Evolutionary conservation across 2,888 invertebrate species (phyloP), one percentile per base, ranked within the genome.

Genomic region (Drosophila demipolita): DNA sequence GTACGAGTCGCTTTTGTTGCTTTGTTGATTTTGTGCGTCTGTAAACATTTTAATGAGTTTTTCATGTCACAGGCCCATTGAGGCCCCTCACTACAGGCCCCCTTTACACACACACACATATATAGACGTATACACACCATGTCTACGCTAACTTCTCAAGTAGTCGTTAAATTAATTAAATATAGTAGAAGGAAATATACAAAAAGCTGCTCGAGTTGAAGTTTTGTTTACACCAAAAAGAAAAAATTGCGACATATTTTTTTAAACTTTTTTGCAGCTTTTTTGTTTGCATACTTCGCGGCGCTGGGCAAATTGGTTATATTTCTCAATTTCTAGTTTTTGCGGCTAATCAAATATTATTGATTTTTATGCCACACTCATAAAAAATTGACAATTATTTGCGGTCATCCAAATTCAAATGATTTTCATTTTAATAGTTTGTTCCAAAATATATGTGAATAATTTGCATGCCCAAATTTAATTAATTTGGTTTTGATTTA

Each of bases 141-240:
- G 74, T 82, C 75, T 85, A 68, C 80, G 67, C 80, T 78, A 87
- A 91, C 89, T 90, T 89, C 90, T 90, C 88, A 91, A 90, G 90
- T 91, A 90, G 90, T 90, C 90, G 87, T 84, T 86, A 86, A 90
- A 88, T 91, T 91, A 91, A 90, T 90, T 91, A 90, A 91, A 88
- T 90, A 90, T 81, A 87, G 79, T 87, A 76, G 73, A 74, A 68
- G 75, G 64, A 72, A 84, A 77, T 78, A 73, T 73, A 70, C 63
- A 71, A 62, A 77, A 70, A 58, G 40, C 53, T 55, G 69, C 60
- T 69, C 66, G 63, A 78, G 67, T 68, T 75, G 55, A 76, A 76
- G 72, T 78, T 82, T 76, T 82, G 73, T 81, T 82, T 74, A 81
- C 81, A 74, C 68, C 76, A 55, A 55, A 40, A 0, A 5, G 1